Evolutionary conservation across 2,113 vertebrate genomes (phyloP).

Genomic region (Anhinga anhinga): DNA sequence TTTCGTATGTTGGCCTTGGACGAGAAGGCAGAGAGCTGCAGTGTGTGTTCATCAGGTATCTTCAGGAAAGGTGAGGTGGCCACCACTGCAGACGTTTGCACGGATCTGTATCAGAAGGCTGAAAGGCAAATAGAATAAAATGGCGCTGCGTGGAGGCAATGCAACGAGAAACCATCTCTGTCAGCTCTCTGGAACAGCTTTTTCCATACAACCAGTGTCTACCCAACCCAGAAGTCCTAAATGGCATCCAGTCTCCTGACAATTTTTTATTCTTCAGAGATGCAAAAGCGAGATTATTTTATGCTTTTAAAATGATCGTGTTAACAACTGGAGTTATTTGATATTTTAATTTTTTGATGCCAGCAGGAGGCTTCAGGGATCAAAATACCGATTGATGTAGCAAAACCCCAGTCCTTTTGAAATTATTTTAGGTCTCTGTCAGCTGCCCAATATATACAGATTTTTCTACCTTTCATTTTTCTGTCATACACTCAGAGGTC

Average conservation of each 20-base stretch:
- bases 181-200: not conserved
- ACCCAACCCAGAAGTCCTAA: not conserved
- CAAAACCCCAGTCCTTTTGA: not conserved
- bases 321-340: not conserved
- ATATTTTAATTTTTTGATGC: not conserved
- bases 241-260: not conserved
- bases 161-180: not conserved
- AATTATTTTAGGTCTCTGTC: not conserved
- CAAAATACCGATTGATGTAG: not conserved
- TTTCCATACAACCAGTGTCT: not conserved
- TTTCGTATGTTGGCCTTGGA: not conserved
- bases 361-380: not conserved
- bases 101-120: not conserved
- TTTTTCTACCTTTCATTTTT: not conserved
- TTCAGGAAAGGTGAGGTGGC: not conserved
- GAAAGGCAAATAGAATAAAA: not conserved
- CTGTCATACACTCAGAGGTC: not conserved
- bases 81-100: not conserved
- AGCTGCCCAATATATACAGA: not conserved
- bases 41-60: not conserved
- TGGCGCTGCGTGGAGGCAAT: fast-evolving
- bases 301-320: not conserved
- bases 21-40: not conserved
- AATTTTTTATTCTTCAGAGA: not conserved
- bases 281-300: not conserved